These are phyloP conservation scores for Trichogramma evanescens DNA, from an alignment of 2,888 invertebrate genomes.

Conservation along the genomic window DNA sequence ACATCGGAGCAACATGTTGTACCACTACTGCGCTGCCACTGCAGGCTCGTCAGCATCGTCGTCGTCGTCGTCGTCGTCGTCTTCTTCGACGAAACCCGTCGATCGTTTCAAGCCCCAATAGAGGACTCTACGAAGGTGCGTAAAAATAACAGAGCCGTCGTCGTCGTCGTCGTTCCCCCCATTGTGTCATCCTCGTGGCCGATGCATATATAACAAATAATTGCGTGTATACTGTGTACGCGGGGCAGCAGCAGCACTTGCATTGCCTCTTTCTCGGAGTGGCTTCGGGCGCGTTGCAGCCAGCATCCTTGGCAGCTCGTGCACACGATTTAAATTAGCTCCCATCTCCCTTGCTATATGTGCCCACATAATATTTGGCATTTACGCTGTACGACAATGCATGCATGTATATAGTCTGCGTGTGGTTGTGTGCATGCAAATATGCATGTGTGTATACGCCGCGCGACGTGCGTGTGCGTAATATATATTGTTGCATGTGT, in stretches of 20 bases:
- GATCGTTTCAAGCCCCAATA: no score
- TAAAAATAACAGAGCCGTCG: not conserved
- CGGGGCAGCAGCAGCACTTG: no score
- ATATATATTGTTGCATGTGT: not conserved
- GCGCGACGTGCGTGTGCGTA: not conserved
- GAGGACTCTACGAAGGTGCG: no score
- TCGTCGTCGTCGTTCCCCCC: not conserved
- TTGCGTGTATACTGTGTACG: no score
- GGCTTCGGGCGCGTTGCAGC: no score
- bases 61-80: not conserved
- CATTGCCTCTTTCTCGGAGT: no score
- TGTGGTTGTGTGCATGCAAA: no score
- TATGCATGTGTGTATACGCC: not conserved
- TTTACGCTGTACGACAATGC: not conserved
- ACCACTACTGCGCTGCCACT: not conserved
- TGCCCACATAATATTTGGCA: not conserved
- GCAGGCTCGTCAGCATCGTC: not conserved
- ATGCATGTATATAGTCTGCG: no score
- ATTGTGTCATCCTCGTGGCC: not conserved
- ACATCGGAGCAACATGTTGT: not conserved
- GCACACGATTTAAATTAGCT: not conserved
- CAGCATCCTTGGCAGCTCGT: no score
- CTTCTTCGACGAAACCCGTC: not conserved
- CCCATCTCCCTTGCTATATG: conserved; percentile 1
- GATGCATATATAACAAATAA: not conserved